Base-by-base conservation (phyloP, 2,113 vertebrate genomes). In the Rhea americana region DNA sequence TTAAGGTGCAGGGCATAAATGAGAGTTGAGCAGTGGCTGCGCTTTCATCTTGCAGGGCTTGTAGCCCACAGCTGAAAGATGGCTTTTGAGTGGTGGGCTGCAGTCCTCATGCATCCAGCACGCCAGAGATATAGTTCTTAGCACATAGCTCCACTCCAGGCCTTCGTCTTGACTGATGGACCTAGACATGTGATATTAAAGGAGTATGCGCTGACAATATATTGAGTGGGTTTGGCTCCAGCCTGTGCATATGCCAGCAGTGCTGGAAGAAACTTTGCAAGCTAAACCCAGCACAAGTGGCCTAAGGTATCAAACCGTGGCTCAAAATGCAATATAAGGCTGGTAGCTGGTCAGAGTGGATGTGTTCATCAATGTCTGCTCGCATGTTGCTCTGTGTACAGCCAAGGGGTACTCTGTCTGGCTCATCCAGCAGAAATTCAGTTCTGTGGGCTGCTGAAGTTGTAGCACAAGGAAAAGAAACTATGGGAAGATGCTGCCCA, bases 141-240 rank as follows among this genome's bases (percentile, higher is more conserved):
- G 50, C 65, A 5, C 15, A 2, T 37, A 58, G 18, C 37, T 78
- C 37, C 1, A 0, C n/a, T 56, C 20, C 0, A 2, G 8, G 17
- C 8, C 9, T 0, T 0, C 19, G 11, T 25, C 55, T 63, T 81
- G 21, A 50, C 62, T 50, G 47, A 26, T 43, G 67, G 71, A 66
- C 28, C 15, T 51, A 21, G 32, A 9, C 55, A 30, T 19, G 21
- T 35, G 51, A 7, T 55, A 26, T 22, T 59, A 56, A 2, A 59
- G 87, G 20, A 55, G 8, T 15, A 22, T 11, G 8, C 20, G 3
- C 0, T 0, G 48, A 30, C 28, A 1, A 1, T 10, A 13, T 43
- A 14, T 53, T 21, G 21, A 22, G 13, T 72, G 51, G 22, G 18
- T 56, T 13, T 4, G 35, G 39, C 24, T 59, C 51, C 25, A 55